Evolutionary conservation across 1,140 invertebrate genomes (phyloP).

Genomic region (Pissodes strobi): DNA sequence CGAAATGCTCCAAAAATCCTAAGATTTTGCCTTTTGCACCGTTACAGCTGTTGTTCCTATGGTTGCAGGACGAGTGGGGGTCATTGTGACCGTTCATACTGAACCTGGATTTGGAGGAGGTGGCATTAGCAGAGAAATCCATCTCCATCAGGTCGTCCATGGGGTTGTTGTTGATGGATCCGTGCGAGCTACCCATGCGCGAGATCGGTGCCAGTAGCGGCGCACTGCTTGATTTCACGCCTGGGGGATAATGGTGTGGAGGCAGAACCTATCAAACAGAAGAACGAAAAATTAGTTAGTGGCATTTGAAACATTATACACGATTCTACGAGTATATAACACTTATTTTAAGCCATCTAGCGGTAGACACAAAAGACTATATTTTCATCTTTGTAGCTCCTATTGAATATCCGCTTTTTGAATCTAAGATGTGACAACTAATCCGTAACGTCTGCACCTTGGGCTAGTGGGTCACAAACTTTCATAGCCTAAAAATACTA

Average conservation of each 20-base stretch:
- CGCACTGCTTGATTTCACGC: constrained; percentile 64
- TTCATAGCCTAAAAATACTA: no score
- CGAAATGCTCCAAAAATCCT: constrained; percentile 13
- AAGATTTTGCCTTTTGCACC: constrained; percentile 1
- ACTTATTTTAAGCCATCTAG: not conserved
- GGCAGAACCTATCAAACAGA: constrained; percentile 40
- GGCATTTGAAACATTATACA: not conserved
- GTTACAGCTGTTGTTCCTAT: constrained; percentile 18
- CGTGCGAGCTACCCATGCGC: constrained; percentile 62
- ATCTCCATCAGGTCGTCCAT: constrained; percentile 82
- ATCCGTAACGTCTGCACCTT: no score
- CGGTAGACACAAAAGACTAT: no score
- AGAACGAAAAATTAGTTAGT: no score
- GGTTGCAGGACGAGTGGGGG: constrained; percentile 32
- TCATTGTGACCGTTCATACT: constrained; percentile 3
- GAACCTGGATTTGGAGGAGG: constrained; percentile 8
- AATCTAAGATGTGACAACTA: no score
- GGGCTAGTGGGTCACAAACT: no score
- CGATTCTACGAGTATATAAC: not conserved
- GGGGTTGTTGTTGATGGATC: constrained; percentile 69
- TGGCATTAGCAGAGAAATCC: constrained; percentile 64
- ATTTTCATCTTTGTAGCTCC: no score
- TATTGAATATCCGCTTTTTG: no score
- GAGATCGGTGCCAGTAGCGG: constrained; percentile 59
- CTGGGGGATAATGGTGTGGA: constrained; percentile 46